Evolutionary conservation across 1,140 invertebrate genomes (phyloP).

Genomic region (Heliconius hermathena): DNA sequence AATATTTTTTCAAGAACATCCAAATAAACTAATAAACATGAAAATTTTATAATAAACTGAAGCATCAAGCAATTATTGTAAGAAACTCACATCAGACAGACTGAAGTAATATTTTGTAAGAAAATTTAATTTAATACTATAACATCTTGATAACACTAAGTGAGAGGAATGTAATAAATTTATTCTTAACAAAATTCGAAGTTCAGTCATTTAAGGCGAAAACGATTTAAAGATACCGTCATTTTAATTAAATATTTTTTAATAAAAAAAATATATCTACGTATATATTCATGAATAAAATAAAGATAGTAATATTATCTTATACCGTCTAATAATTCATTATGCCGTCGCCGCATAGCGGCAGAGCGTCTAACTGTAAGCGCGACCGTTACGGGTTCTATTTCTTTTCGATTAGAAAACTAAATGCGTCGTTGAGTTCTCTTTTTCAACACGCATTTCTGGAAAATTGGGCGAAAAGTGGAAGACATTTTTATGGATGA

Average conservation of each 20-base stretch:
- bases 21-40: neutral
- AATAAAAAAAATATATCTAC: neutral
- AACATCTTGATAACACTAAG: neutral
- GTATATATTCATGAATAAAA: too few relatives aligned
- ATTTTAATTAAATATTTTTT: neutral
- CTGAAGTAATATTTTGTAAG: neutral
- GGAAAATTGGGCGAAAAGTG: too few relatives aligned
- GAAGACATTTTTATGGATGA: too few relatives aligned
- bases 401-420: too few relatives aligned
- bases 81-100: neutral
- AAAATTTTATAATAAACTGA: neutral
- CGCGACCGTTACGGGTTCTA: too few relatives aligned
- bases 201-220: neutral
- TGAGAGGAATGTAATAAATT: neutral
- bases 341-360: too few relatives aligned
- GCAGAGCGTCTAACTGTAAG: too few relatives aligned
- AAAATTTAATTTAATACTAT: conserved; percentile 11
- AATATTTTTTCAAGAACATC: too few relatives aligned
- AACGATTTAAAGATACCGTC: neutral
- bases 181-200: neutral
- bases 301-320: too few relatives aligned
- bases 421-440: too few relatives aligned
- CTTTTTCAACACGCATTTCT: too few relatives aligned
- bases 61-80: neutral
- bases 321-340: too few relatives aligned